Base-by-base conservation (phyloP, 2,888 invertebrate genomes). In the Dexiosoma caninum region DNA sequence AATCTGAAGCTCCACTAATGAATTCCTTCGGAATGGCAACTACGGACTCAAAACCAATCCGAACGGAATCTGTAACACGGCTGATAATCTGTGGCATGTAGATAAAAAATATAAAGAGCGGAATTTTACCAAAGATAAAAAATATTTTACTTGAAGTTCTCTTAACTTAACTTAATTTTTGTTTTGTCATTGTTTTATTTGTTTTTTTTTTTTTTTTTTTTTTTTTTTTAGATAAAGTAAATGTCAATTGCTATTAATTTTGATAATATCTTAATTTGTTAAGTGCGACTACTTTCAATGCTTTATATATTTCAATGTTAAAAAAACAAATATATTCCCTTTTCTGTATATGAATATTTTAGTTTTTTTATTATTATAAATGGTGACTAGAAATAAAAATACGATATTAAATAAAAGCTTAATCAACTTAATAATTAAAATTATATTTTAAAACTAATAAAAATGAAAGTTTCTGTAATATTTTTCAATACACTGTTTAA, bases 321-420 rank as follows among this genome's bases (percentile, higher is more conserved):
- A 67, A 37, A 37, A 66, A 10, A 10, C 46, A 59, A n/a, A 40
- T 64, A 2, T 59, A 10, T 40, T 7, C 40, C 37, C 2, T 37
- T 42, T 66, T 44, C 53, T 30, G 51, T 49, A 59, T 81, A 77
- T 66, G 74, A 78, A 74, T 64, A 66, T 71, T 71, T 30, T 62
- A 55, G 57, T 27, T 32, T 44, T 66, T 53, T 60, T 42, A 40
- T 81, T 75, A 77, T 81, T 77, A 67, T 80, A 71, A 53, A 64
- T 59, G 67, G 64, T 81, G 81, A 81, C 81, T 81, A 81, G 77
- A 77, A 81, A 81, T 81, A 77, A 81, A 77, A 81, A 81, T 81
- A 81, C 72, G 69, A 55, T 77, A 62, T 42, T 32, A 67, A 46
- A 76, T 72, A 57, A 62, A 51, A 81, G 55, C 62, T 46, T 72